Evolutionary conservation across 1,140 invertebrate species (phyloP), one percentile per base, ranked within the genome.

Genomic region (Carcinoscorpius rotundicauda): DNA sequence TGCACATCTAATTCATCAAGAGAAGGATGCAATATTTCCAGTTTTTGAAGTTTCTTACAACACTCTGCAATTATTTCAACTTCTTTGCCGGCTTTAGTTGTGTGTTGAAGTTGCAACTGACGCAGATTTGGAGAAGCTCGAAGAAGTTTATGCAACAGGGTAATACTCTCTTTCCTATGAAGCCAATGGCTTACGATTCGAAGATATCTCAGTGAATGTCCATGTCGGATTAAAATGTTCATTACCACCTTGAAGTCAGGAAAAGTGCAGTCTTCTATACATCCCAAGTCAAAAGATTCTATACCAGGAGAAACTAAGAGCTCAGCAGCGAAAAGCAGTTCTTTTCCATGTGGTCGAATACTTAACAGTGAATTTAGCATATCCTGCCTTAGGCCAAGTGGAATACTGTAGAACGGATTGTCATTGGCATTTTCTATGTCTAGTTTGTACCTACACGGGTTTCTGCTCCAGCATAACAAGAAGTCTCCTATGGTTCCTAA

Each of bases 11-110:
- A 5, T 29, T 66, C 58, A n/a, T 64, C 66, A 10, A 71, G n/a
- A 6, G 71, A 72, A 8, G 69, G 71, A 56, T 71, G 66, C 51
- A 62, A 55, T 9, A 72, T 68, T 50, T 69, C 67, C 60, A 72
- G 60, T 11, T 49, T 64, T 48, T 61, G 49, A 53, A 72, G 49
- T 49, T 67, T 65, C 0, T 66, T 63, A 55, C 70, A 72, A 9
- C 63, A 60, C 53, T 62, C 55, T 10, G 68, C 52, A 6, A 68
- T 59, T 4, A 67, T 52, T 48, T 67, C 62, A 5, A 72, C 10
- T 49, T 69, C 64, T 3, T 64, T 48, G 5, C 63, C 66, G 5
- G 66, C 63, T 4, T 51, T 52, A 5, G 64, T 53, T 2, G 67
- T 65, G 8, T 69, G 65, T 59, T 72, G 71, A 49, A 72, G 55